phyloP scores from a whole-genome alignment of 1,140 invertebrate species.

The Nasonia giraulti region DNA sequence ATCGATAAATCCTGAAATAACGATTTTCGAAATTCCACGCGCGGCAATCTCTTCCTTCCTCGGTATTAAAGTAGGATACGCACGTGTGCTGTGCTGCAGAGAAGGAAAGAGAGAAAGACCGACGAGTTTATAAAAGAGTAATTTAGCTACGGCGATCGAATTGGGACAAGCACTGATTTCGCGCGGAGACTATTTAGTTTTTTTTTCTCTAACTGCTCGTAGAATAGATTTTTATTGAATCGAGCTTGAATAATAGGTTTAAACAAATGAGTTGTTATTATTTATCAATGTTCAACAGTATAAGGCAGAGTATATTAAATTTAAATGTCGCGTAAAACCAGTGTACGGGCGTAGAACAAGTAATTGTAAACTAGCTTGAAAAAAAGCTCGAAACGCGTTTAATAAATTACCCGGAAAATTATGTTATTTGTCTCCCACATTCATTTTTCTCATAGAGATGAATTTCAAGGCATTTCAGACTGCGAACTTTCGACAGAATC shows the following conservation, averaged over 20 bases:
- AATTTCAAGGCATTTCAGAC: not conserved
- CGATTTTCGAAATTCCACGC: slow-evolving; percentile 44
- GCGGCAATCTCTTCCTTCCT: not conserved
- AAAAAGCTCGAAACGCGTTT: not conserved
- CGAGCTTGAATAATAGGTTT: no score
- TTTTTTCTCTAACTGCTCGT: no score
- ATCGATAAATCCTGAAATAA: slow-evolving; percentile 49
- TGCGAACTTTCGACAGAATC: slow-evolving; percentile 1
- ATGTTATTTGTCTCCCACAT: not conserved
- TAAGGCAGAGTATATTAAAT: no score
- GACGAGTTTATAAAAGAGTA: slow-evolving; percentile 29
- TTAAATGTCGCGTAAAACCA: no score
- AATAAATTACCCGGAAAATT: not conserved
- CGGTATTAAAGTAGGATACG: not conserved
- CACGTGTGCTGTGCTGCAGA: not conserved
- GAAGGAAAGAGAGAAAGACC: no score
- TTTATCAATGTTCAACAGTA: no score
- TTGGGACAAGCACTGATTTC: no score
- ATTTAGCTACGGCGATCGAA: not conserved
- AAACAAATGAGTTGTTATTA: no score
- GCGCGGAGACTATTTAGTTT: no score
- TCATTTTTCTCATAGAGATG: slow-evolving; percentile 7
- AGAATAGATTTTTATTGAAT: no score
- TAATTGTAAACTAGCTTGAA: not conserved
- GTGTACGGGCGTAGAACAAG: no score